Percentiles rank a stretch among this genome's conserved stretches.
Evolutionary conservation across 2,797 vertebrate species (phyloP).

Genomic region (Mastacembelus armatus): DNA sequence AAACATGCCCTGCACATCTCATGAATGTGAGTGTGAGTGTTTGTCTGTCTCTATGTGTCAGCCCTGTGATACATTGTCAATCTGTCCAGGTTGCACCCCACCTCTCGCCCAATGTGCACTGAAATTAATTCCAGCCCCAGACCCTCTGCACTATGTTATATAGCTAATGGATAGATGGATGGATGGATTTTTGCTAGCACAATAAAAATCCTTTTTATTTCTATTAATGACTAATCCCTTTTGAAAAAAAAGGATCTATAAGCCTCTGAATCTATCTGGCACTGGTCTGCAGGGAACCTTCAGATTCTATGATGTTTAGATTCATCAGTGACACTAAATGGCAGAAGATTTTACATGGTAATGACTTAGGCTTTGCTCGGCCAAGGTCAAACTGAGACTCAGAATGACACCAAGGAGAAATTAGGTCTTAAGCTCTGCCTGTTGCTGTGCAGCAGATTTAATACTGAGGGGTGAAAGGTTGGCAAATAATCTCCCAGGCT

Average conservation of each 20-base stretch:
- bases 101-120: no score
- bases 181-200: no score
- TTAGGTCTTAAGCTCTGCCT: constrained; percentile 59
- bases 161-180: no score
- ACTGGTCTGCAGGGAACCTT: constrained; percentile 31
- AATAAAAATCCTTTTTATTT: constrained; percentile 27
- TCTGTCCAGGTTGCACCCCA: no score
- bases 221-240: constrained; percentile 35
- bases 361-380: constrained; percentile 53
- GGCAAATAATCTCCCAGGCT: constrained; percentile 61
- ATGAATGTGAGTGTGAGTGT: no score
- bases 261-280: constrained; percentile 61
- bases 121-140: no score
- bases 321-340: constrained; percentile 46
- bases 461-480: constrained; percentile 58
- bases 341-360: constrained; percentile 57
- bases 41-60: no score
- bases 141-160: no score
- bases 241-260: constrained; percentile 17
- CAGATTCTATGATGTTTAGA: constrained; percentile 66
- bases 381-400: constrained; percentile 68
- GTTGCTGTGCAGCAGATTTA: constrained; percentile 52
- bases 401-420: constrained; percentile 40
- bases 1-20: no score
- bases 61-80: no score